Evolutionary conservation across 2,888 invertebrate species (phyloP), one percentile per base, ranked within the genome.

Genomic region (Scaptomyza polygonia): DNA sequence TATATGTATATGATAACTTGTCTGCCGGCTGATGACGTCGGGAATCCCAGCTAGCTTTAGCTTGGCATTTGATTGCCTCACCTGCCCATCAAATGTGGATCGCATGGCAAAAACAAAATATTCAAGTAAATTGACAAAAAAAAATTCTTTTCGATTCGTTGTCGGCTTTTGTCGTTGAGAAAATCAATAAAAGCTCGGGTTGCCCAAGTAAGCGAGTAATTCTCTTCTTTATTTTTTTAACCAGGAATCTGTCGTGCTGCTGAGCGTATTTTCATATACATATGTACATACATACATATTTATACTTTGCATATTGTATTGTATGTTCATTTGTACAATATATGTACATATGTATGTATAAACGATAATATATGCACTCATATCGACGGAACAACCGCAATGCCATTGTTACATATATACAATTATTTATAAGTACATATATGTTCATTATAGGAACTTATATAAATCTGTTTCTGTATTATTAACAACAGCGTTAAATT

Each of bases 31-130:
- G 48, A 69, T 86, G 85, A 81, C 86, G 78, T 58, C 69, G 88
- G 88, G 82, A 88, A 88, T 84, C 67, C 85, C 84, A 12, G 53
- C 55, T 48, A 73, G 82, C 76, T 86, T 86, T 67, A 49, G 52
- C 48, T 65, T 84, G 83, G 62, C 88, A 76, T 71, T 78, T 56
- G 62, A 86, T 79, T 72, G 86, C 57, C 47, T 32, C 49, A 65
- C 51, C 48, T 48, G 64, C 40, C 58, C 51, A 64, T 85, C 86
- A 85, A 61, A 61, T 67, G 14, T 70, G 71, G 76, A 76, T 76
- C 79, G 70, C 27, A 44, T 44, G 36, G 36, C 36, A 7, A 63
- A 72, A 36, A 14, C 34, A 51, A 51, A 34, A 44, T 44, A 56
- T 47, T 54, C 29, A 25, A 16, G 16, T 8, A 14, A 21, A 21